phyloP scores from a whole-genome alignment of 2,113 vertebrate species.

The Regulus satrapa region DNA sequence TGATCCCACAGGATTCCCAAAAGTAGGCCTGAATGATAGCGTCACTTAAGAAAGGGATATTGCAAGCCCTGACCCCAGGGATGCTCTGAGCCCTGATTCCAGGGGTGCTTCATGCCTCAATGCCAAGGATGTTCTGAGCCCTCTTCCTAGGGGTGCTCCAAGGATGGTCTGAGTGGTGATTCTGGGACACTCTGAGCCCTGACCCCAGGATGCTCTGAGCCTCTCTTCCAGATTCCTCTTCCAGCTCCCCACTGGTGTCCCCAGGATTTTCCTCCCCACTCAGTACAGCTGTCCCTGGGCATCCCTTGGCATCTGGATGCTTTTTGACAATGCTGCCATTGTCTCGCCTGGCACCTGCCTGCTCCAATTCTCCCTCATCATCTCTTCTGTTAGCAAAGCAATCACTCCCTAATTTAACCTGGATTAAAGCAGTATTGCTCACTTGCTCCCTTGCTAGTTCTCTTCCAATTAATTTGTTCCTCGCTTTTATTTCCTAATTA shows the following conservation, averaged over 20 bases:
- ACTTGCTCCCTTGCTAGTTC: not conserved
- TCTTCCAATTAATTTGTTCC: conserved; percentile 8
- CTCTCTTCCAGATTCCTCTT: not conserved
- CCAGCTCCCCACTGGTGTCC: not conserved
- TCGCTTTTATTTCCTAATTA: conserved; percentile 13
- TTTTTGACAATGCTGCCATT: not conserved
- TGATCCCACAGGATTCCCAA: not conserved
- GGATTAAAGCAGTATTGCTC: not conserved
- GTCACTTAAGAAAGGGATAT: not conserved
- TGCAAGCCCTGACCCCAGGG: not conserved
- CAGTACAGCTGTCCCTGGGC: not conserved
- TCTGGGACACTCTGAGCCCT: not conserved
- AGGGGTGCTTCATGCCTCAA: not conserved
- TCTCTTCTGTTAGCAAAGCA: not conserved
- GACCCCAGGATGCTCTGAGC: not conserved
- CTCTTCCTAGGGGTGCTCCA: not conserved
- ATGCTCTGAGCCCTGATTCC: not conserved
- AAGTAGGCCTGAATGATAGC: not conserved
- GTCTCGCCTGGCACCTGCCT: not conserved
- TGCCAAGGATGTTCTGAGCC: not conserved
- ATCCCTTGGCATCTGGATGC: not conserved
- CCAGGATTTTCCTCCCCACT: not conserved
- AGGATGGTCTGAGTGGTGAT: not conserved
- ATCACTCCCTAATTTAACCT: not conserved
- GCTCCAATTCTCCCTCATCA: not conserved